Conservation (phyloP, 1,140 invertebrate genomes). For the Neodiprion lecontei region DNA sequence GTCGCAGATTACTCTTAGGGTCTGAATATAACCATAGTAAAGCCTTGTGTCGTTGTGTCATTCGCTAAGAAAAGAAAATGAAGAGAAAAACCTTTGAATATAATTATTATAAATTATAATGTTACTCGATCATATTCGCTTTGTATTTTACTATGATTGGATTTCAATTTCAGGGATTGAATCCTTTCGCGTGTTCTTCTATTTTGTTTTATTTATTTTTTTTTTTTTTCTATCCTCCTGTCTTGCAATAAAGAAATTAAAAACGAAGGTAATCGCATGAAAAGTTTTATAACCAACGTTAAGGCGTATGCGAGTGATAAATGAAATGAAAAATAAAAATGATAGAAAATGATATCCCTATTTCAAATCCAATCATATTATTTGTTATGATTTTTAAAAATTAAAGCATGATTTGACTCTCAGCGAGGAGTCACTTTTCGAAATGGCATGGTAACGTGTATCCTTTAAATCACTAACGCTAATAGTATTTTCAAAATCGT, state of each 20-base stretch:
- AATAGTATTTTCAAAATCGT: slow-evolving; percentile 6
- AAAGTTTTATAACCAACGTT: too few species aligned
- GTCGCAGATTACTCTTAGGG: not conserved
- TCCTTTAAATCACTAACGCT: slow-evolving; percentile 7
- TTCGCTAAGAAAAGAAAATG: not conserved
- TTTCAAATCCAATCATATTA: not conserved
- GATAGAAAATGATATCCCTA: too few species aligned
- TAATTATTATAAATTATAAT: not conserved
- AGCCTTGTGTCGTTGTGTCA: slow-evolving; percentile 5
- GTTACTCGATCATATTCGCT: not conserved
- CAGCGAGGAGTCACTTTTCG: not conserved
- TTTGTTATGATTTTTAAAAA: not conserved
- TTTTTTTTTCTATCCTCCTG: too few species aligned
- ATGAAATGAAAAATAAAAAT: too few species aligned
- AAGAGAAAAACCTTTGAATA: not conserved
- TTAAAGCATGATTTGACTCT: not conserved
- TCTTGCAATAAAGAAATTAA: not conserved
- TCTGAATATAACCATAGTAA: slow-evolving; percentile 5
- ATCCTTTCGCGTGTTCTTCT: too few species aligned
- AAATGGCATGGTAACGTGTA: slow-evolving; percentile 7
- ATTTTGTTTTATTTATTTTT: too few species aligned
- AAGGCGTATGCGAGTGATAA: too few species aligned
- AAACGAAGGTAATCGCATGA: not conserved
- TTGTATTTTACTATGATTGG: not conserved
- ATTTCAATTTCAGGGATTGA: not conserved